Conservation (phyloP, 1,140 invertebrate genomes). For the Orussus abietinus region DNA sequence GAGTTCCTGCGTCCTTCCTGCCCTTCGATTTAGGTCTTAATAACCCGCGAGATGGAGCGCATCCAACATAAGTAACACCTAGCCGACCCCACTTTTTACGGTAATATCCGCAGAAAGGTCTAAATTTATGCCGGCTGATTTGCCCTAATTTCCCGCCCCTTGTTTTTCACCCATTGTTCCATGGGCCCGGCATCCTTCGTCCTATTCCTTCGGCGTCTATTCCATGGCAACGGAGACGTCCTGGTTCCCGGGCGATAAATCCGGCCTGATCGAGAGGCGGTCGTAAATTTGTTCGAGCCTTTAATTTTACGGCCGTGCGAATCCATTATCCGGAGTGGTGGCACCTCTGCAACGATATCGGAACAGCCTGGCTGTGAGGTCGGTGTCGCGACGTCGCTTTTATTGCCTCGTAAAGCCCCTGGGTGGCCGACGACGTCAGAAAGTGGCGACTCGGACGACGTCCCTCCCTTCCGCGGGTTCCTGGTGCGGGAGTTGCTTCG, state of each 20-base stretch:
- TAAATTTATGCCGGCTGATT: too few species aligned
- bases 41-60: too few species aligned
- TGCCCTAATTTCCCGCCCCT: too few species aligned
- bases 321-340: conserved; percentile 50
- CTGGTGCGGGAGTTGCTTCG: too few species aligned
- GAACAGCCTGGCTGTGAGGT: conserved; percentile 10
- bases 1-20: conserved; percentile 43
- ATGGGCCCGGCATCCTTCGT: conserved; percentile 15
- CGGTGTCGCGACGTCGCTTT: conserved; percentile 46
- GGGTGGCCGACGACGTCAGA: conserved; percentile 38
- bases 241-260: conserved; percentile 20
- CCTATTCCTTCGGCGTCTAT: conserved; percentile 3
- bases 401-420: conserved; percentile 50
- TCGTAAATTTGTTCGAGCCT: conserved; percentile 50
- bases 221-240: conserved; percentile 7
- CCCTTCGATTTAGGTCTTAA: conserved; percentile 48
- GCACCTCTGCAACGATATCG: conserved; percentile 9
- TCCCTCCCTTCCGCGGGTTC: too few species aligned
- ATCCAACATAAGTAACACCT: too few species aligned
- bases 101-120: too few species aligned
- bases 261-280: conserved; percentile 17
- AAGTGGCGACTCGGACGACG: conserved; percentile 34
- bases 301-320: conserved; percentile 49
- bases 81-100: too few species aligned
- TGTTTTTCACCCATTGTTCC: too few species aligned